Evolutionary conservation across 2,888 invertebrate species (phyloP).

Genomic region (Eupeodes latifasciatus): DNA sequence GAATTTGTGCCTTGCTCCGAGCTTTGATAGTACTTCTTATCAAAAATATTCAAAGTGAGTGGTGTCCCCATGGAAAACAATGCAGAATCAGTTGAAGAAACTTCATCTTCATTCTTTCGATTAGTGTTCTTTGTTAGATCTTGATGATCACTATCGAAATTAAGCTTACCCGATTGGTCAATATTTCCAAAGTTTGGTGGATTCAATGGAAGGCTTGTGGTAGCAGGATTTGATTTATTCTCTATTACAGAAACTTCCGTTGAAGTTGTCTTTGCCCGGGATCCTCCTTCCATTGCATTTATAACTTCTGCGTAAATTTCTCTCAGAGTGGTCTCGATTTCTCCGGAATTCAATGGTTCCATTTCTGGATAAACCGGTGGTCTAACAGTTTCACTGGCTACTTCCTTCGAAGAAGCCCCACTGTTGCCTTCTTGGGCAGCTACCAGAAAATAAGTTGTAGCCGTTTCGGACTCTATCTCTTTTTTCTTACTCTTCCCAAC

Average conservation of each 20-base stretch:
- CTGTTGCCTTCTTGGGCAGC: constrained; percentile 34
- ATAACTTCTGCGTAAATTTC: constrained; percentile 63
- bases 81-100: not conserved
- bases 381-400: not conserved
- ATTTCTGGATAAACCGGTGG: not conserved
- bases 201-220: not conserved
- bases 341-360: constrained; percentile 27
- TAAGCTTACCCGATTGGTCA: not conserved
- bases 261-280: constrained; percentile 14
- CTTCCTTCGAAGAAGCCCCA: not conserved
- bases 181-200: too few relatives aligned
- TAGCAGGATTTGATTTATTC: not conserved
- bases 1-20: not conserved
- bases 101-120: not conserved
- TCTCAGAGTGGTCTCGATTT: constrained; percentile 51
- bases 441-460: constrained; percentile 66
- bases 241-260: not conserved
- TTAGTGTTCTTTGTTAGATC: not conserved
- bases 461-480: constrained; percentile 48
- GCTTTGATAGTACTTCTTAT: not conserved
- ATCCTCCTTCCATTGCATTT: constrained; percentile 52
- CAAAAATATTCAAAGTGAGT: not conserved
- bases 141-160: not conserved
- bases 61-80: not conserved
- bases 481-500: constrained; percentile 12